Base-by-base conservation (phyloP, 2,797 vertebrate genomes). In the Macropus fuliginosus region DNA sequence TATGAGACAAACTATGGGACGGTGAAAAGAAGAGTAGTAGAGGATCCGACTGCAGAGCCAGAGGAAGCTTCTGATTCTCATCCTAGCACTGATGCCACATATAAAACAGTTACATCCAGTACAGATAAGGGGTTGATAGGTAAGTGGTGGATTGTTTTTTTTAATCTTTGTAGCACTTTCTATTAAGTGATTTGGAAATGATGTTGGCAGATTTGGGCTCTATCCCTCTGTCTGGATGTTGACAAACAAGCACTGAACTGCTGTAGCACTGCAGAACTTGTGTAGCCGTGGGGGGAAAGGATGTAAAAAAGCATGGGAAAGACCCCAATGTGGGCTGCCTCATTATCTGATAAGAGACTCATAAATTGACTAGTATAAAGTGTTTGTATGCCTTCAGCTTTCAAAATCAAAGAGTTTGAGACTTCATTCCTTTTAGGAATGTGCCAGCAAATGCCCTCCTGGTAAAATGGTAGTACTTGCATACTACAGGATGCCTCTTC, bases 71-170 rank as follows among this genome's bases (percentile, higher is more conserved):
- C 97, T 94, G 98, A 98, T 92, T 98, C 98, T 97, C 98, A 98
- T 96, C 98, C 99, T 90, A 98, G 98, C 97, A 91, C 98, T 94
- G 99, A 99, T 95, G 91, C 99, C 3, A 97, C 98, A 96, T 99
- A 99, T 98, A 99, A 99, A 99, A 99, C 99, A 62, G 99, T 99
- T 97, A 99, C 99, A 81, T 99, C 99, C 0, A 99, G 99, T 98
- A 99, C 99, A 97, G 99, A 99, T 62, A 99, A 99, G 98, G 99
- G 99, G 97, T 99, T 99, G 94, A 99, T 99, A 99, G 99, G 99
- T 99, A 99, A 99, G 99, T 97, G 93, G 10, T 97, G n/a, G 96
- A 91, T 97, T 96, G 74, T 56, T 97, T 94, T 28, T 56, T 97
- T 94, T 34, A 89, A 56, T 91, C 90, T 98, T 95, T 50, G 96